Conservation (phyloP, 2,797 vertebrate genomes). For the Argyrosomus regius region DNA sequence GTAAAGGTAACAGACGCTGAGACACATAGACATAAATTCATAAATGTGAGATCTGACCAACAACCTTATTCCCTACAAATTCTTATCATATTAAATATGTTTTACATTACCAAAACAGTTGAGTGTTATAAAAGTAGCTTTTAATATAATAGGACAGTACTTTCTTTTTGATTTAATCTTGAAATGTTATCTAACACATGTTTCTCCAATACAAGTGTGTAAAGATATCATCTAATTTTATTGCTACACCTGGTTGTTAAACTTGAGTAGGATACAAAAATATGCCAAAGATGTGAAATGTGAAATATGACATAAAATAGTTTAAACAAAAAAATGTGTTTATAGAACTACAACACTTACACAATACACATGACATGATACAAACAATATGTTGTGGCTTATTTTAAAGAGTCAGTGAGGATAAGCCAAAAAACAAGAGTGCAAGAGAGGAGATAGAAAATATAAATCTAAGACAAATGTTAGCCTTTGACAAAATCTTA, state of each 20-base stretch:
- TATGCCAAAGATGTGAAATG: not conserved
- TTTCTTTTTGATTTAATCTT: not conserved
- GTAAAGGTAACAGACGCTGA: not conserved
- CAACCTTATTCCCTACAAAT: not conserved
- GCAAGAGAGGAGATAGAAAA: not conserved
- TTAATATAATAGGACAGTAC: not conserved
- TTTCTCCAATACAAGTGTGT: not conserved
- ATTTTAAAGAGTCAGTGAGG: not conserved
- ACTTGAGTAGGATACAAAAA: not conserved
- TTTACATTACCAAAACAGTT: not conserved
- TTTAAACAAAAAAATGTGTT: not conserved
- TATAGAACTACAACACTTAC: not conserved
- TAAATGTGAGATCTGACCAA: not conserved
- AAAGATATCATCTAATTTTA: not conserved
- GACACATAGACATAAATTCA: not conserved
- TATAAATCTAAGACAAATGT: slow-evolving; percentile 34
- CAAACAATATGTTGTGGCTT: slow-evolving; percentile 4
- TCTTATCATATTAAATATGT: not conserved
- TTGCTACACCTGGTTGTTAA: not conserved
- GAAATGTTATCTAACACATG: not conserved
- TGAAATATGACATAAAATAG: not conserved
- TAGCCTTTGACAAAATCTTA: slow-evolving; percentile 39
- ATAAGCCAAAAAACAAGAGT: not conserved
- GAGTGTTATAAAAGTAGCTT: not conserved
- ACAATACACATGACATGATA: not conserved